A percentile compares a stretch with the other conserved stretches of the same genome.
Conservation (phyloP, 2,113 vertebrate genomes). For the Cettia cetti region DNA sequence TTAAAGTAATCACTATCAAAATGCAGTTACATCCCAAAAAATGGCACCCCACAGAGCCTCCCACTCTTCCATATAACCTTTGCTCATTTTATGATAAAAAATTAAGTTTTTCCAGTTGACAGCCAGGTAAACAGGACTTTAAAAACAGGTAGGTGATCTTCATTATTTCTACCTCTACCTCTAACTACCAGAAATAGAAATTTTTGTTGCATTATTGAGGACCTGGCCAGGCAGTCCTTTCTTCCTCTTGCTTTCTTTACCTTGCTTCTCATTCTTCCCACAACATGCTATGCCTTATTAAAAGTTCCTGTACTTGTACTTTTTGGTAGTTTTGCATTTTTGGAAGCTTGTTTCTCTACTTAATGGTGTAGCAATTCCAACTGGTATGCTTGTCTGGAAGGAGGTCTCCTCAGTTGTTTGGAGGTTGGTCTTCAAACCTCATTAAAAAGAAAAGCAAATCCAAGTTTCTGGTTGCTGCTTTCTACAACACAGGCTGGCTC, state of each 20-base stretch:
- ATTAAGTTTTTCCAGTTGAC: background rate
- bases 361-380: background rate
- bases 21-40: background rate
- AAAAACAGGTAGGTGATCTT: background rate
- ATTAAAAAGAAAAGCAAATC: background rate
- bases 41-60: background rate
- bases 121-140: background rate
- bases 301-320: background rate
- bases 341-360: background rate
- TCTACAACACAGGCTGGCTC: background rate
- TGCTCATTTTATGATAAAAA: background rate
- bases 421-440: background rate
- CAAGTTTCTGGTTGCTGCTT: background rate
- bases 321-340: background rate
- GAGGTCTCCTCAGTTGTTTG: background rate
- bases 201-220: background rate
- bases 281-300: background rate
- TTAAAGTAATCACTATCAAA: background rate
- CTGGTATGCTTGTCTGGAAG: background rate
- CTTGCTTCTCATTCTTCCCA: background rate
- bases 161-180: background rate
- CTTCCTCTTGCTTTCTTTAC: background rate
- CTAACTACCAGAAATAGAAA: background rate
- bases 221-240: background rate
- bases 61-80: background rate